Evolutionary conservation across 1,140 invertebrate genomes (phyloP), one percentile per base, ranked within the genome.

Genomic region (Paralvinella palmiformis): DNA sequence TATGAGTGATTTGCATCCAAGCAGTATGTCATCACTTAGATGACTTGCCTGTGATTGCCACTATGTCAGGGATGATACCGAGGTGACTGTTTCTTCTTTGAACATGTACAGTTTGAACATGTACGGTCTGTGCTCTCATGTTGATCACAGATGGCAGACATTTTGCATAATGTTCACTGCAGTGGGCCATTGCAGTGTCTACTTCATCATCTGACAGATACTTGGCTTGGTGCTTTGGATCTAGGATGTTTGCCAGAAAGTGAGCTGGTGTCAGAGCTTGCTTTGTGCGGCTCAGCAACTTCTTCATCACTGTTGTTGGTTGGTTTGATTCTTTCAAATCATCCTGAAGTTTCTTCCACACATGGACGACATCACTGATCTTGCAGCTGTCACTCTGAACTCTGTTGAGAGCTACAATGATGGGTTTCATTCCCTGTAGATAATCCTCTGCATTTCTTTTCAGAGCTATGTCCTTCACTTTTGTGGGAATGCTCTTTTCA

Each of bases 391-490:
- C 44, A 48, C 44, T 48, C 2, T 52, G 48, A 3, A 17, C 31
- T 29, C 3, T 52, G 15, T 52, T 29, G 44, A 48, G 2, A 10
- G 44, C 44, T 48, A 48, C 44, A 48, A 24, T 24, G 27, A 10
- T 3, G 44, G 44, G 44, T 48, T 24, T 48, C 44, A 48, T 48
- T 2, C 44, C n/a, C 44, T 48, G 44, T 48, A 48, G 10, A 24
- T 48, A 48, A 48, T 48, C 44, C n/a, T n/a, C 45, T 48, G 45
- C n/a, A 22, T 52, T 52, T 52, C 48, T 52, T 52, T 52, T 52
- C n/a, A 52, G 48, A 52, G 3, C 17, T 27, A 52, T 27, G 15
- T 52, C 48, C 15, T 52, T 52, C 48, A 3, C 48, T 13, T 52
- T 52, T 3, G 48, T 29, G 31, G 48, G 22, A 52, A 52, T 52